phyloP scores from a whole-genome alignment of 2,113 vertebrate genomes.

The Hydrolagus affinis region DNA sequence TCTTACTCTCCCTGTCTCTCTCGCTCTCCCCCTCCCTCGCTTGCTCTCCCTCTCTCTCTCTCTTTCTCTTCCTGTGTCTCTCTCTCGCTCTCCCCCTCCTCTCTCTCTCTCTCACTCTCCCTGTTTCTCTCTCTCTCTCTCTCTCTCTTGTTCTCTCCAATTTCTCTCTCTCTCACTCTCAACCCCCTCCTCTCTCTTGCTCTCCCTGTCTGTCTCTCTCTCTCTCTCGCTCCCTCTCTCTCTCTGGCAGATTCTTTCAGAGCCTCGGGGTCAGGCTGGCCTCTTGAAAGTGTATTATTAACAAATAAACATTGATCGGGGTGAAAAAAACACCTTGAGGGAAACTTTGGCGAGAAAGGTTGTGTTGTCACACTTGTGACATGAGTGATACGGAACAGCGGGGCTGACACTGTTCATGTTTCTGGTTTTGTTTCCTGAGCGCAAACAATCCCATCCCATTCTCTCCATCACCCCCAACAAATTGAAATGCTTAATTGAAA shows the following conservation, averaged over 20 bases:
- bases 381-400: constrained; percentile 60
- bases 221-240: no score
- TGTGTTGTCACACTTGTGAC: constrained; percentile 66
- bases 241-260: constrained; percentile 58
- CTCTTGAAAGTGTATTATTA: constrained; percentile 68
- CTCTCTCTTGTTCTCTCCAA: no score
- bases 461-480: constrained; percentile 48
- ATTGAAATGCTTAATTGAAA: constrained; percentile 18
- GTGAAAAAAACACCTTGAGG: constrained; percentile 50
- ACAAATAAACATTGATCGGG: constrained; percentile 73
- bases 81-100: no score
- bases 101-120: no score
- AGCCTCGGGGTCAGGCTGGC: constrained; percentile 64
- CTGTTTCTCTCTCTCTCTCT: no score
- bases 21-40: no score
- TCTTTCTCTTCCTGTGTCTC: no score
- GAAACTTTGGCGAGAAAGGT: constrained; percentile 60
- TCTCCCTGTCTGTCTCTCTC: no score
- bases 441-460: constrained; percentile 49
- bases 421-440: constrained; percentile 53
- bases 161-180: no score
- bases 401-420: constrained; percentile 58
- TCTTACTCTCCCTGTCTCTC: no score
- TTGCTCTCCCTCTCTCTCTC: no score
- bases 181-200: no score